phyloP scores from a whole-genome alignment of 1,140 invertebrate species.

The Drosophila micromelanica region DNA sequence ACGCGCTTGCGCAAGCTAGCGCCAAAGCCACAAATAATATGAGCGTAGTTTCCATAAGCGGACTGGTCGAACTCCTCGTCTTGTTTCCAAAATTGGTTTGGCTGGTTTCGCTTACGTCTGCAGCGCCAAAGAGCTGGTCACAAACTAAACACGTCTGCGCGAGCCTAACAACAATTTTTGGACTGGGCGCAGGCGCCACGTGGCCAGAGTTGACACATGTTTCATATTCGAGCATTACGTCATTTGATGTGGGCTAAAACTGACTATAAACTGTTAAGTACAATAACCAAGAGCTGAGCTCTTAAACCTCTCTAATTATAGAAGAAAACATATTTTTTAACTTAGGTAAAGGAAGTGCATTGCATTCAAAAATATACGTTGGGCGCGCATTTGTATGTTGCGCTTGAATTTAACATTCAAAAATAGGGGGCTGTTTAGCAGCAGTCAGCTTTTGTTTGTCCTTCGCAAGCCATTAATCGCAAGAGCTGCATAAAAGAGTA shows the following conservation, averaged over 20 bases:
- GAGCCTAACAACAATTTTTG: background rate
- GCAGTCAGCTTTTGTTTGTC: slow-evolving; percentile 9
- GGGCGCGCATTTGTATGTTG: background rate
- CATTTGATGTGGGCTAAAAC: no score
- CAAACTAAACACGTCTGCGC: slow-evolving; percentile 25
- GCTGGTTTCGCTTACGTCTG: slow-evolving; percentile 19
- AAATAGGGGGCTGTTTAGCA: slow-evolving; percentile 29
- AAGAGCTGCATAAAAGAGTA: slow-evolving; percentile 4
- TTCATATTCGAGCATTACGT: background rate
- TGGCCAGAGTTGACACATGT: background rate
- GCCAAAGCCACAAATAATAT: slow-evolving; percentile 27
- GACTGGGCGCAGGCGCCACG: slow-evolving; percentile 5
- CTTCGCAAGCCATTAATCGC: background rate
- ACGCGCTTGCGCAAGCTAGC: slow-evolving; percentile 28
- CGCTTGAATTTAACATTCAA: background rate
- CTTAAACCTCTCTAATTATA: background rate
- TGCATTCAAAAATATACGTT: background rate
- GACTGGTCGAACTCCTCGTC: background rate
- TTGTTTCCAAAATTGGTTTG: background rate
- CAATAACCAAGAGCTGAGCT: background rate
- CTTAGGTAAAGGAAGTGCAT: no score
- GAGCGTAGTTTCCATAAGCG: slow-evolving; percentile 11
- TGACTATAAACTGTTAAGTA: no score
- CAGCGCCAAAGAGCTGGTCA: slow-evolving; percentile 8
- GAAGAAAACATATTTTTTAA: no score